These are phyloP conservation scores for Coptotermes formosanus DNA, from an alignment of 1,140 invertebrate species.

Conservation along the genomic window DNA sequence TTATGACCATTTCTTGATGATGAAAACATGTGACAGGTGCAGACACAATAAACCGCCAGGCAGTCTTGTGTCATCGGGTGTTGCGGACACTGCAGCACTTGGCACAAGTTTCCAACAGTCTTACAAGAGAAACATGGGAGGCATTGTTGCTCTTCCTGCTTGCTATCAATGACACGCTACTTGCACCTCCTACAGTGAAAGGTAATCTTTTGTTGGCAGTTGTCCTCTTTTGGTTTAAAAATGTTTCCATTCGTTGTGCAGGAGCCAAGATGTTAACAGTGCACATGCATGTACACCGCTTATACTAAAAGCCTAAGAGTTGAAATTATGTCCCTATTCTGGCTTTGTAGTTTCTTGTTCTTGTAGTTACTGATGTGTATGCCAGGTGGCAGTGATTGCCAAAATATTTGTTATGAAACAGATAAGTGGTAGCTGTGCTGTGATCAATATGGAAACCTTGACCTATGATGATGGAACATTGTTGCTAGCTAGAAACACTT, in stretches of 20 bases:
- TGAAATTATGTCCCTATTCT: too few relatives aligned
- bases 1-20: too few relatives aligned
- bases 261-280: not conserved
- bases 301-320: too few relatives aligned
- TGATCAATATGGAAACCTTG: too few relatives aligned
- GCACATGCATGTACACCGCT: too few relatives aligned
- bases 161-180: conserved; percentile 87
- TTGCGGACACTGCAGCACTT: conserved; percentile 84
- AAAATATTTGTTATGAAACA: too few relatives aligned
- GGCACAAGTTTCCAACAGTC: conserved; percentile 72
- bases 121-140: conserved; percentile 90
- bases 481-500: too few relatives aligned
- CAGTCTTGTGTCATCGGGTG: conserved; percentile 92
- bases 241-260: not conserved
- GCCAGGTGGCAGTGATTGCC: too few relatives aligned
- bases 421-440: too few relatives aligned
- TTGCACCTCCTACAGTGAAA: conserved; percentile 88
- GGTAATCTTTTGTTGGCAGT: conserved; percentile 45
- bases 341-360: too few relatives aligned
- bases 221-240: not conserved
- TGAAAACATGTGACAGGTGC: conserved; percentile 56
- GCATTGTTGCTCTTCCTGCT: conserved; percentile 85
- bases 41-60: conserved; percentile 89
- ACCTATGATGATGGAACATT: too few relatives aligned
- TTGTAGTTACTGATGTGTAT: too few relatives aligned